Evolutionary conservation across 1,140 invertebrate genomes (phyloP).

Genomic region (Ladona fulva): DNA sequence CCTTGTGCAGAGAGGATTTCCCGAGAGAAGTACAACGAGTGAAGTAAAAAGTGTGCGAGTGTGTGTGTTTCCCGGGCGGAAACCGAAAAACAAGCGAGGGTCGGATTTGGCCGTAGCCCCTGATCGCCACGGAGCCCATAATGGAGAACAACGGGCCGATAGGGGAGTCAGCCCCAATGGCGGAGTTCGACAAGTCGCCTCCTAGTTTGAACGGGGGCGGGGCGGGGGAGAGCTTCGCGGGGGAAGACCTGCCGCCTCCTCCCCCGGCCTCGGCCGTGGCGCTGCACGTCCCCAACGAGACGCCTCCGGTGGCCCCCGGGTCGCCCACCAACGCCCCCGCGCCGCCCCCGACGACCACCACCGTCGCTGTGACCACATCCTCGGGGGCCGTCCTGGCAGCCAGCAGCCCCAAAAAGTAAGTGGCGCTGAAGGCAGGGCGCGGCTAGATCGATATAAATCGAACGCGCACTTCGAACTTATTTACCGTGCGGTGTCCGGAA

Average conservation of each 20-base stretch:
- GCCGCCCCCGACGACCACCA: no score
- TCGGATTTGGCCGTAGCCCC: no score
- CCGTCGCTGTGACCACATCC: background rate
- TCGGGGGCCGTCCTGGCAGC: background rate
- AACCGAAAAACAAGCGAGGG: no score
- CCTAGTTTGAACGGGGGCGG: constrained; percentile 33
- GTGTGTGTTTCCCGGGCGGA: no score
- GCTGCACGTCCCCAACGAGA: constrained; percentile 48
- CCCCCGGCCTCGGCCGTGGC: constrained; percentile 27
- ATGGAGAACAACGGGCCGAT: constrained; percentile 33
- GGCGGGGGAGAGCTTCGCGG: constrained; percentile 29
- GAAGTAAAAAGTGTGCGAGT: no score
- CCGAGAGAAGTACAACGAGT: no score
- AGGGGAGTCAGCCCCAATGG: constrained; percentile 51
- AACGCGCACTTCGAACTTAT: no score
- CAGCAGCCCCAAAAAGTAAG: background rate
- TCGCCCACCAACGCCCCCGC: background rate
- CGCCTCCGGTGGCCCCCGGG: constrained; percentile 43
- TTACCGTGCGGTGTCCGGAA: no score
- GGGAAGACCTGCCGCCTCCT: constrained; percentile 39
- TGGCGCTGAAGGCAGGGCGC: no score
- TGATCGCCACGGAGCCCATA: background rate
- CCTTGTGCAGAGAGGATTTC: no score
- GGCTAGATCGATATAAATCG: no score
- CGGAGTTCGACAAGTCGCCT: constrained; percentile 53